Evolutionary conservation across 1,140 invertebrate genomes (phyloP), one percentile per base, ranked within the genome.

Genomic region (Ladona fulva): DNA sequence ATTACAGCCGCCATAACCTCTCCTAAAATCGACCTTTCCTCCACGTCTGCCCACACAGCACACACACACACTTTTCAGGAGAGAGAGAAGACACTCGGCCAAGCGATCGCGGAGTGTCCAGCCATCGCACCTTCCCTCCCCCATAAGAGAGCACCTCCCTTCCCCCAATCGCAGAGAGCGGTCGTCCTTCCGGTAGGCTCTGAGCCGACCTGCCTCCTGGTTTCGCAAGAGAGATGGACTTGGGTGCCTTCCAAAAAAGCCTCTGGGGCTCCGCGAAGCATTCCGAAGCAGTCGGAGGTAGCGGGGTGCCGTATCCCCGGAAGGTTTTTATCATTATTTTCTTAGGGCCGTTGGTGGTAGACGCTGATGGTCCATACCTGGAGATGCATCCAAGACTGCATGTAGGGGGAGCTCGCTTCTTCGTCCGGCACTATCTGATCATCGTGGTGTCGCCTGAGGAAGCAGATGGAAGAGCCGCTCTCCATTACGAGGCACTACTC

Each of bases 381-480:
- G 52, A 66, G 52, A 22, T 66, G 52, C 52, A 66, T 66, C 52
- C 52, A 66, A 66, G 52, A 66, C 52, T 66, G 52, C 52, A 66
- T 66, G 52, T 6, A 66, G 52, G 52, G 52, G 52, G 3, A 22
- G 52, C 52, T 66, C 3, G n/a, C 52, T 66, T 66, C 52, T 22
- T 66, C 52, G 52, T 66, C 52, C 16, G 52, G 52, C 52, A 66
- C 52, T 66, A 66, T 66, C 52, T 66, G 52, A 66, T 66, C 52
- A 66, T 66, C 52, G 52, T 66, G 52, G 16, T 66, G 52, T 66
- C 52, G 52, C 52, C 52, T 66, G 16, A 66, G 52, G 52, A 19
- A 66, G 52, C 52, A 66, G 52, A 66, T 22, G 52, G 52, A 66
- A 22, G 52, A 66, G 52, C 52, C 52, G 52, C 52, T 66, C 52